Conservation (phyloP, 2,888 invertebrate genomes). For the Polia nebulosa region DNA sequence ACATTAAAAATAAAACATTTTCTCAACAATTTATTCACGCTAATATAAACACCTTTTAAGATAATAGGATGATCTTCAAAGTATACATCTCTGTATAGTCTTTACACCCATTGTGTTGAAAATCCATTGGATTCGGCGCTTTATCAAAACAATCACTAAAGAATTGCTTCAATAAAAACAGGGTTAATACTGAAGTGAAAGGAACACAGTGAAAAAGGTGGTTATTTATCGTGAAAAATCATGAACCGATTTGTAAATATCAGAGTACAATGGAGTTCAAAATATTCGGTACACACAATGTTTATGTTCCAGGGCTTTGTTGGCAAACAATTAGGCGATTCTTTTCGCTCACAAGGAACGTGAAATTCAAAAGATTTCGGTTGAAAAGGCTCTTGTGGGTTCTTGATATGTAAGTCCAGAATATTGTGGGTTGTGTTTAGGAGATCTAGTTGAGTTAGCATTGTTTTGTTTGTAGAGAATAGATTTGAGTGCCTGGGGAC, state of each 20-base stretch:
- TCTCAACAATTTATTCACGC: not conserved
- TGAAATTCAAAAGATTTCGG: conserved; percentile 48
- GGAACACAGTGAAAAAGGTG: conserved; percentile 16
- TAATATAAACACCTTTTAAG: not conserved
- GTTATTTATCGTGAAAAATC: conserved; percentile 45
- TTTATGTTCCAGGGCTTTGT: conserved; percentile 56
- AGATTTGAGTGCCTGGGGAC: conserved; percentile 1
- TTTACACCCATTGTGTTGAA: conserved; percentile 24
- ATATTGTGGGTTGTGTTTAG: conserved; percentile 20
- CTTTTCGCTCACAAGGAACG: conserved; percentile 55
- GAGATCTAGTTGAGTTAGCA: conserved; percentile 20
- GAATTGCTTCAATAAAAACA: conserved; percentile 30
- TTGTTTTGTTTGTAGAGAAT: conserved; percentile 16
- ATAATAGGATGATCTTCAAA: not conserved
- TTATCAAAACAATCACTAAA: conserved; percentile 38
- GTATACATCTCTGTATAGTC: not conserved
- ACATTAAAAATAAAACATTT: too few relatives aligned
- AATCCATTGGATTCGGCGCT: conserved; percentile 12
- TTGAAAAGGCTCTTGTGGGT: conserved; percentile 37
- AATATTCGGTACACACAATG: conserved; percentile 45
- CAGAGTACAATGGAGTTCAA: conserved; percentile 47
- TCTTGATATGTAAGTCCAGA: conserved; percentile 31
- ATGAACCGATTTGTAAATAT: conserved; percentile 58
- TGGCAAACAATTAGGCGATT: conserved; percentile 59
- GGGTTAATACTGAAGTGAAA: conserved; percentile 21